Percentiles rank a stretch among this genome's conserved stretches.
Conservation (phyloP, 2,888 invertebrate species). For the Odontocerum albicorne region DNA sequence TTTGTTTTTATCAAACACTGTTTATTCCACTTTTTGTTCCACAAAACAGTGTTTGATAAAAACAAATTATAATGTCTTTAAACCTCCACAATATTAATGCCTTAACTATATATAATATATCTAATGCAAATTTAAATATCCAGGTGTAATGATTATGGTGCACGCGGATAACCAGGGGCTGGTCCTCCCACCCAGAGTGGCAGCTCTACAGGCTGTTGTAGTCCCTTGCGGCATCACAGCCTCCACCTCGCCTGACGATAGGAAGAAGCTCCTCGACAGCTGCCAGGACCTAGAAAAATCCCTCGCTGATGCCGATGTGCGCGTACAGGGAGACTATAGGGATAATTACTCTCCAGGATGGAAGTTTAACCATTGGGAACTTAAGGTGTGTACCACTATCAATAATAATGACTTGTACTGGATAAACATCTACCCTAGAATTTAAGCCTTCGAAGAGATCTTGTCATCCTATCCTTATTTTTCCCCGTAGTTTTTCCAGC, state of each 20-base stretch:
- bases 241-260: constrained; percentile 70
- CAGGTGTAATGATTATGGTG: constrained; percentile 85
- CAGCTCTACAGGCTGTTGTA: constrained; percentile 83
- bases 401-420: no score
- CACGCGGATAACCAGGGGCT: constrained; percentile 97
- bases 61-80: no score
- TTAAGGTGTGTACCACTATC: no score
- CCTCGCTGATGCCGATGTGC: constrained; percentile 64
- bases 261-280: constrained; percentile 64
- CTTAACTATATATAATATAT: not conserved
- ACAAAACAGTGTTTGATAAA: no score
- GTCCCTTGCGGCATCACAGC: constrained; percentile 97
- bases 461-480: no score
- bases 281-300: constrained; percentile 71
- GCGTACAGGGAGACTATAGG: constrained; percentile 84
- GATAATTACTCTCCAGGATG: constrained; percentile 98
- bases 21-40: no score
- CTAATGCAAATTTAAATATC: not conserved
- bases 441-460: no score
- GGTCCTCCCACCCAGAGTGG: constrained; percentile 92
- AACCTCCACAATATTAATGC: not conserved
- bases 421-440: no score
- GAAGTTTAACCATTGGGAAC: constrained; percentile 98
- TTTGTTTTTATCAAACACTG: no score
- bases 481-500: no score